Evolutionary conservation across 2,113 vertebrate species (phyloP).

Genomic region (Haemorhous mexicanus): DNA sequence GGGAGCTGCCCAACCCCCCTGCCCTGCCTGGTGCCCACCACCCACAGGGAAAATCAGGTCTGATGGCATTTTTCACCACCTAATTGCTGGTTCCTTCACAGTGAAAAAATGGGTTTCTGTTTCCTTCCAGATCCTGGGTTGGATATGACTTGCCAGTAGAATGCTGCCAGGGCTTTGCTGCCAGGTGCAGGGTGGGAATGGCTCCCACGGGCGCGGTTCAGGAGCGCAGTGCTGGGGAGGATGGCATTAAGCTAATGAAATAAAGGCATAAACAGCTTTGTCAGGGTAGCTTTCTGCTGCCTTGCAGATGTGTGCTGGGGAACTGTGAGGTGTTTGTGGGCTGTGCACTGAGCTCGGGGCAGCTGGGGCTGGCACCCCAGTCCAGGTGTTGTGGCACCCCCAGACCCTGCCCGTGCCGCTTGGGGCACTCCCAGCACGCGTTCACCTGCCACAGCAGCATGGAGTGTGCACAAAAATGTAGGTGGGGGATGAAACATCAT

Average conservation of each 20-base stretch:
- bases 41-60: accelerated
- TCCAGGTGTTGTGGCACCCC: background rate
- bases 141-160: background rate
- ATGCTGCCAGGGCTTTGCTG: background rate
- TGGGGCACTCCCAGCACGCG: accelerated
- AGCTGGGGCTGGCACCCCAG: background rate
- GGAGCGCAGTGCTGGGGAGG: background rate
- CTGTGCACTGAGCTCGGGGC: background rate
- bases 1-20: accelerated
- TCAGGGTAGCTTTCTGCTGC: background rate
- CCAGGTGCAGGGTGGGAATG: background rate
- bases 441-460: background rate
- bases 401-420: background rate
- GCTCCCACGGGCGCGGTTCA: accelerated
- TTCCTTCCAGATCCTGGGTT: background rate
- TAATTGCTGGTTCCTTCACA: background rate
- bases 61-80: background rate
- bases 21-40: background rate
- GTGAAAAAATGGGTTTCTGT: background rate
- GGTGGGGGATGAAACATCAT: background rate
- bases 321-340: background rate
- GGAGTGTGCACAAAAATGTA: background rate
- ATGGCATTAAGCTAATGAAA: background rate
- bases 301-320: background rate
- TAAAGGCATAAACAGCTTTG: background rate